These are phyloP conservation scores for Hippoglossus stenolepis DNA, from an alignment of 2,113 vertebrate genomes.

Conservation along the genomic window DNA sequence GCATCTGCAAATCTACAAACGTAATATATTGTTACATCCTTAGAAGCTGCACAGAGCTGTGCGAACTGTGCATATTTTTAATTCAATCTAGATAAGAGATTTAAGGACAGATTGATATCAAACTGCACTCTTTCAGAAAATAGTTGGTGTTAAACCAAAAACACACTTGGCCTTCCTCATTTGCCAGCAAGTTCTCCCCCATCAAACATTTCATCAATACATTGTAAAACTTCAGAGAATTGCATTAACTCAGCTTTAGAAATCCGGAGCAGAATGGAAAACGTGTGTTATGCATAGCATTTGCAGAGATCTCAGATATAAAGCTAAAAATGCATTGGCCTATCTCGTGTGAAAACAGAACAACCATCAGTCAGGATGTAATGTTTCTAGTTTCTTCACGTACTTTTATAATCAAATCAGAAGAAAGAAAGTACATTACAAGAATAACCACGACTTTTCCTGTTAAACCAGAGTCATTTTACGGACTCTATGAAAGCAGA, in stretches of 20 bases:
- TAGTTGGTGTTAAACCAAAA: too few species aligned
- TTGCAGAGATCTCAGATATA: neutral
- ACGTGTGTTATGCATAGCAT: neutral
- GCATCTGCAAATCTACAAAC: neutral
- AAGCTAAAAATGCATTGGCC: neutral
- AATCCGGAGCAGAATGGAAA: neutral
- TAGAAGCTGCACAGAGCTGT: neutral
- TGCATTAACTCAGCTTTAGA: neutral
- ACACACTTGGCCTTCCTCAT: neutral
- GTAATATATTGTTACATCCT: neutral
- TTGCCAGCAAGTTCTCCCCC: neutral
- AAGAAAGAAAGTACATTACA: neutral
- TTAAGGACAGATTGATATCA: neutral
- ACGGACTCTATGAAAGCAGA: neutral
- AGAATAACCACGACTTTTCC: neutral
- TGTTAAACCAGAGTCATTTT: neutral
- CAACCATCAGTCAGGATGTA: neutral
- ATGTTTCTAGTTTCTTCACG: neutral
- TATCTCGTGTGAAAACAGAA: neutral
- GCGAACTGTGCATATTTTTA: neutral
- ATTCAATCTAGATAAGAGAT: neutral
- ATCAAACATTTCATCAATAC: neutral
- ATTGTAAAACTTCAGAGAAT: neutral
- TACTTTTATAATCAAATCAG: neutral
- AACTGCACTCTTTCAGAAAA: neutral